Evolutionary conservation across 30 jellyfish, hydroid and myxozoan genomes (phyloP).

Genomic region (Aurelia sp.): DNA sequence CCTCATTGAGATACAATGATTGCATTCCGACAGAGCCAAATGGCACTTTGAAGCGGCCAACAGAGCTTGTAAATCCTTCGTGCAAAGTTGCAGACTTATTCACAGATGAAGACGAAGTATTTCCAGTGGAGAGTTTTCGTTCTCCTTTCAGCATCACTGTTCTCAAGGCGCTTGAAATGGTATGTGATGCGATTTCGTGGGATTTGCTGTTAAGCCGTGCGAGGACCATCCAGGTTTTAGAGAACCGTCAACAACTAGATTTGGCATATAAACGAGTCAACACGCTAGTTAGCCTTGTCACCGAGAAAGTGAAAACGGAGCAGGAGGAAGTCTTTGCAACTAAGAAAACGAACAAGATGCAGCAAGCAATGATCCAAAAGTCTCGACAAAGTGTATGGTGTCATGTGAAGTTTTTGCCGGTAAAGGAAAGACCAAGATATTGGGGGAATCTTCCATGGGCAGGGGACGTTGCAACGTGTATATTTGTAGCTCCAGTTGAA

Average conservation of each 20-base stretch:
- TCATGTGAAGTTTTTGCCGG: constrained; percentile 32
- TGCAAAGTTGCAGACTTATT: constrained; percentile 69
- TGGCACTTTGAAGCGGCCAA: constrained; percentile 21
- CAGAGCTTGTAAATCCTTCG: constrained; percentile 35
- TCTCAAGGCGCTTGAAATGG: constrained; percentile 62
- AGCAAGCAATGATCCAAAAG: not conserved
- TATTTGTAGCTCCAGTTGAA: not conserved
- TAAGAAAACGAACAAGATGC: not conserved
- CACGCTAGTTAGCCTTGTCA: not conserved
- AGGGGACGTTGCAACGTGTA: not conserved
- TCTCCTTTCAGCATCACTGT: not conserved
- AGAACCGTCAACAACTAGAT: not conserved
- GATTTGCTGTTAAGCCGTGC: constrained; percentile 57
- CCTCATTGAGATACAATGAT: not conserved
- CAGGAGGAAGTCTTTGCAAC: not conserved
- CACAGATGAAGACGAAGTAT: constrained; percentile 69
- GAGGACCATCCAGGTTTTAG: constrained; percentile 1
- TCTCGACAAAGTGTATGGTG: not conserved
- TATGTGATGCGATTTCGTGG: constrained; percentile 30
- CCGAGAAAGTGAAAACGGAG: not conserved
- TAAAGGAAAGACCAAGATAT: not conserved
- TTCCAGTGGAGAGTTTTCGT: constrained; percentile 13
- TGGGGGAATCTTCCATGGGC: constrained; percentile 30
- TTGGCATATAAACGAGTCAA: constrained; percentile 10
- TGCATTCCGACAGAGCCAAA: constrained; percentile 61